phyloP scores from a whole-genome alignment of 2,113 vertebrate species.

The Eonycteris spelaea region DNA sequence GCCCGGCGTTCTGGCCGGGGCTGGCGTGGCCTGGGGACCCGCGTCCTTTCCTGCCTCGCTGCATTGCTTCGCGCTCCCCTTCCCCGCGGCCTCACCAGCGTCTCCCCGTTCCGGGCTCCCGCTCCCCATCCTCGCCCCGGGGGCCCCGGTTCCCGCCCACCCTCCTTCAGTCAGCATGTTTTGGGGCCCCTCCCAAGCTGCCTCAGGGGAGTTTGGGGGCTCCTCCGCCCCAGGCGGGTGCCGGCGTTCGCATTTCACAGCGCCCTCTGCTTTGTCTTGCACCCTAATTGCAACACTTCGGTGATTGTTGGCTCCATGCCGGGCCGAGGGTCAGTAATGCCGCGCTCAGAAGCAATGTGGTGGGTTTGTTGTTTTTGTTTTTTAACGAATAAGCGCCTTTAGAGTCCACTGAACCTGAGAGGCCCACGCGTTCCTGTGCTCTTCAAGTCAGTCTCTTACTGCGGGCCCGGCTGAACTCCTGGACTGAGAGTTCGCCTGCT shows the following conservation, averaged over 20 bases:
- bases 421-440: not conserved
- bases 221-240: rapidly evolving
- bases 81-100: not conserved
- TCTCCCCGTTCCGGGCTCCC: rapidly evolving
- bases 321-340: not conserved
- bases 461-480: not conserved
- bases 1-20: rapidly evolving
- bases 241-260: no score
- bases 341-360: not conserved
- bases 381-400: no score
- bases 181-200: not conserved
- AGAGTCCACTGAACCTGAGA: no score
- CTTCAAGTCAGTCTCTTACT: not conserved
- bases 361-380: no score
- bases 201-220: no score
- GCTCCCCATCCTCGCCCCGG: rapidly evolving
- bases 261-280: not conserved
- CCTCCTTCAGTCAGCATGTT: no score
- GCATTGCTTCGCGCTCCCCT: rapidly evolving
- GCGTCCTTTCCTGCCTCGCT: not conserved
- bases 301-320: not conserved
- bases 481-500: not conserved
- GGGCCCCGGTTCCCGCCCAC: not conserved
- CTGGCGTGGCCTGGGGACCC: rapidly evolving
- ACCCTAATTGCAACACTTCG: not conserved